Evolutionary conservation across 1,140 invertebrate species (phyloP).

Genomic region (Aricia agestis): DNA sequence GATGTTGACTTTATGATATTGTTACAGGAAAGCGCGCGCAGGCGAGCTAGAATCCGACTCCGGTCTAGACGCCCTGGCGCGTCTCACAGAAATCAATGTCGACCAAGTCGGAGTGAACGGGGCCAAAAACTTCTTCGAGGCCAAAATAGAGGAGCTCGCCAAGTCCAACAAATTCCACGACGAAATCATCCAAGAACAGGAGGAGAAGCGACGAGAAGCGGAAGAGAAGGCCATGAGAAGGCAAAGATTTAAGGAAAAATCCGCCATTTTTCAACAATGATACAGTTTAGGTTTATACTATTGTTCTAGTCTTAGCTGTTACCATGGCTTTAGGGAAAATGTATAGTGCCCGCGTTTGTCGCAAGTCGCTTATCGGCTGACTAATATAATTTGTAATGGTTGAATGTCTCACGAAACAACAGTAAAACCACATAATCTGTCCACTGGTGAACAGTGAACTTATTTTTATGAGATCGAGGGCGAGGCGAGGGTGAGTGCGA

Average conservation of each 20-base stretch:
- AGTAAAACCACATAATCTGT: too few relatives aligned
- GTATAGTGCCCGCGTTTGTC: too few relatives aligned
- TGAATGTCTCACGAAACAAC: too few relatives aligned
- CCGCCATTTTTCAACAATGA: conserved; percentile 83
- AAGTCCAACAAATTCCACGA: conserved; percentile 90
- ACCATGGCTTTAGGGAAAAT: conserved; percentile 51
- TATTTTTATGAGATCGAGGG: too few relatives aligned
- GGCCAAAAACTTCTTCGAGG: conserved; percentile 94
- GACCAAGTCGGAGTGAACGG: conserved; percentile 92
- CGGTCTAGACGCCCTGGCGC: conserved; percentile 88
- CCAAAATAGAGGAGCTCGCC: conserved; percentile 90
- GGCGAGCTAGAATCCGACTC: conserved; percentile 89
- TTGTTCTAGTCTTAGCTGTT: conserved; percentile 72
- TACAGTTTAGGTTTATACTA: conserved; percentile 35
- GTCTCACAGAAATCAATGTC: conserved; percentile 91
- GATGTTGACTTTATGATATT: not conserved
- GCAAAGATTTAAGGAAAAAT: conserved; percentile 88
- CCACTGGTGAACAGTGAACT: too few relatives aligned
- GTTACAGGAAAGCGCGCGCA: conserved; percentile 84
- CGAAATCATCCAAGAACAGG: conserved; percentile 91
- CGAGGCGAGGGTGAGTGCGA: too few relatives aligned
- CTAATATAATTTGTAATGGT: too few relatives aligned
- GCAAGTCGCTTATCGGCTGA: too few relatives aligned
- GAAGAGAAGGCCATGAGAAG: conserved; percentile 86
- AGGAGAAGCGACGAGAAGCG: conserved; percentile 86